phyloP scores from a whole-genome alignment of 2,113 vertebrate genomes.

The Larimichthys polyactis region DNA sequence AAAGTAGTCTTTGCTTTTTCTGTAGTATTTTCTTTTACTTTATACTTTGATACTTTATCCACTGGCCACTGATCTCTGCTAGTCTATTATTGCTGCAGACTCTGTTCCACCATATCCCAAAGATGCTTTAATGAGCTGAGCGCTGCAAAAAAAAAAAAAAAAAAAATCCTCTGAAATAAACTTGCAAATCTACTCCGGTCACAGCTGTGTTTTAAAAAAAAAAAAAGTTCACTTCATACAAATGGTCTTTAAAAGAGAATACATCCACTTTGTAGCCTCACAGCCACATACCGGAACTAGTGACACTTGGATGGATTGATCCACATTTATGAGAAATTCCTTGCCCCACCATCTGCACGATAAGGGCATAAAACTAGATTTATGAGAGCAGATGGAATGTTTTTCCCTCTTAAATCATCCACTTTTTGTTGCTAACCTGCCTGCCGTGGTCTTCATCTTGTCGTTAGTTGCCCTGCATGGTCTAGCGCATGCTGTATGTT shows the following conservation, averaged over 20 bases:
- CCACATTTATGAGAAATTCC: conserved; percentile 55
- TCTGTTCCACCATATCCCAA: conserved; percentile 5
- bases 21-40: too few relatives aligned
- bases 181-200: conserved; percentile 36
- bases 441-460: conserved; percentile 10
- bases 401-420: conserved; percentile 60
- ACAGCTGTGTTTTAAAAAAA: conserved; percentile 39
- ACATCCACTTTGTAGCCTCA: conserved; percentile 28
- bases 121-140: conserved; percentile 18
- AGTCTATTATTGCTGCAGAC: conserved; percentile 15
- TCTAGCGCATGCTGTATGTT: conserved; percentile 5
- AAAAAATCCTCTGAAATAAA: not conserved
- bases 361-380: conserved; percentile 64
- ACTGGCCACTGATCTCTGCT: conserved; percentile 7
- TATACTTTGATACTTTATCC: conserved; percentile 7
- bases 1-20: too few relatives aligned
- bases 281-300: conserved; percentile 35
- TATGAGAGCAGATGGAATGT: conserved; percentile 58
- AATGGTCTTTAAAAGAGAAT: conserved; percentile 47
- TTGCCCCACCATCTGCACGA: conserved; percentile 62
- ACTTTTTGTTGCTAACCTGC: conserved; percentile 22
- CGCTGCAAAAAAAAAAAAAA: not conserved
- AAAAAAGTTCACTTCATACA: conserved; percentile 32
- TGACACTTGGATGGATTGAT: conserved; percentile 62
- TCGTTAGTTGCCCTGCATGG: conserved; percentile 4